Evolutionary conservation across 2,113 vertebrate species (phyloP).

Genomic region (Rhinolophus sinicus): DNA sequence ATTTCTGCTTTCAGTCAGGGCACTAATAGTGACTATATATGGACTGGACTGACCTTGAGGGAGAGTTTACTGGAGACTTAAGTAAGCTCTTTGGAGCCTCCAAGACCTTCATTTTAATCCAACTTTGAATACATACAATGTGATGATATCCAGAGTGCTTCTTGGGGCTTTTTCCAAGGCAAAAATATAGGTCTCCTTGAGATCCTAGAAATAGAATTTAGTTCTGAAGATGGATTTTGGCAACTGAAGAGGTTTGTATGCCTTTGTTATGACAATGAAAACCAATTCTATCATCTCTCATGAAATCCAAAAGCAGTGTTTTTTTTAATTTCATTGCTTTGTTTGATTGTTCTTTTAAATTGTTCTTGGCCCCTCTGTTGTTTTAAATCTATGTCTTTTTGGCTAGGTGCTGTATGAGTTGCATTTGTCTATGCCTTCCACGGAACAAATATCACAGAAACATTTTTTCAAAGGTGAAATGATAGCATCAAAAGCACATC

Average conservation of each 20-base stretch:
- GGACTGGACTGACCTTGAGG: not conserved
- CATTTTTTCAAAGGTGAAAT: not conserved
- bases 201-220: not conserved
- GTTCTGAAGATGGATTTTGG: constrained; percentile 9
- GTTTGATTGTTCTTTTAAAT: not conserved
- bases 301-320: not conserved
- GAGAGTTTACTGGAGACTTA: not conserved
- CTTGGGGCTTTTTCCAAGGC: not conserved
- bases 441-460: not conserved
- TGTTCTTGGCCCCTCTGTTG: not conserved
- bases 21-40: not conserved
- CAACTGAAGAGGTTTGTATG: not conserved
- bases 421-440: not conserved
- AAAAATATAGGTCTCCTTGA: not conserved
- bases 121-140: not conserved
- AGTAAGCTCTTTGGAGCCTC: not conserved
- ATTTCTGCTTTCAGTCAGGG: not conserved
- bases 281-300: not conserved
- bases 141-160: not conserved
- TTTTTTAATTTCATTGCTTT: constrained; percentile 11
- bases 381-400: constrained; percentile 12
- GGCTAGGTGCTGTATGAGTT: not conserved
- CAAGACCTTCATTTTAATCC: not conserved
- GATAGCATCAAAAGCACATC: not conserved
- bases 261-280: constrained; percentile 8